Evolutionary conservation across 2,888 invertebrate species (phyloP), one percentile per base, ranked within the genome.

Genomic region (Pristionchus japonicus): DNA sequence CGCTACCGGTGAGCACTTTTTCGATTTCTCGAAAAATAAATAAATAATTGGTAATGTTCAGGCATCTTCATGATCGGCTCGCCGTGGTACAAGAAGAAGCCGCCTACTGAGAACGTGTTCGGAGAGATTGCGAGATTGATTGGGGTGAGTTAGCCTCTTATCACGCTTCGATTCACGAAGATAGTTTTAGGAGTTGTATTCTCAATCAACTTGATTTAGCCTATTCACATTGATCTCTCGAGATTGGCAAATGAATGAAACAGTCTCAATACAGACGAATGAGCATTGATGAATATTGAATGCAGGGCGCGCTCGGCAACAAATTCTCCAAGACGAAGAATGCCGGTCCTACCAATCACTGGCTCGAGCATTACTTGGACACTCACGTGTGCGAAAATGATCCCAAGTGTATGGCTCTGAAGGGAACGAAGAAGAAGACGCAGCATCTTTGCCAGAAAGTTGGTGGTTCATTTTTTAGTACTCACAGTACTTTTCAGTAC

Each of bases 21-120:
- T n/a, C 17, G 17, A 1, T 70, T 70, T n/a, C n/a, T n/a, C n/a
- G 17, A 70, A 70, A 37, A 2, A 74, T 1, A 80, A 49, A 6
- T n/a, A 31, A 20, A 52, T 34, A 86, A n/a, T n/a, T n/a, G n/a
- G n/a, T n/a, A n/a, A n/a, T n/a, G n/a, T n/a, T n/a, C n/a, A 91
- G 91, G 97, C 23, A 96, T 98, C 90, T 98, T 98, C 94, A 95
- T 97, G 70, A 93, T 96, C 83, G 98, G 98, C 4, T 97, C 96
- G 93, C 96, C 96, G 0, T 92, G 96, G 91, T 98, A 98, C 94
- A 96, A 96, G 89, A 96, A 97, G 74, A 96, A 96, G 91, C 96
- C 97, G 80, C 97, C 98, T 0, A 96, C 96, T 87, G 98, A 97
- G 47, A 98, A 98, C 94, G 96, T 98, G 91, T 95, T 98, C 31